Evolutionary conservation across 1,140 invertebrate species (phyloP), one percentile per base, ranked within the genome.

Genomic region (Cyclina sinensis): DNA sequence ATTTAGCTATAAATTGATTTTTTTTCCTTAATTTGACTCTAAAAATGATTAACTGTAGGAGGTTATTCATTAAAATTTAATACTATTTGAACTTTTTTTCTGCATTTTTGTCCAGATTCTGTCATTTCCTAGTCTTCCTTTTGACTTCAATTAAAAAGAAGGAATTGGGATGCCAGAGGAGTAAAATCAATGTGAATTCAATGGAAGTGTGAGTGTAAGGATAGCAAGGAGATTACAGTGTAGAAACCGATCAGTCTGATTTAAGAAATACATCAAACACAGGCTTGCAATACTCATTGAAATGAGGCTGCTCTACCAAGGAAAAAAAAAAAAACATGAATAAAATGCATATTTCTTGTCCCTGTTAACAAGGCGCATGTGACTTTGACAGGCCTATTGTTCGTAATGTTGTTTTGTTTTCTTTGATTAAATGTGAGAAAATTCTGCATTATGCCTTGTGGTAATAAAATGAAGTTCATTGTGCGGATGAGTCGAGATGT

Each of bases 261-360:
- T 37, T 70, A 37, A 70, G 37, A 70, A 70, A 70, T 32, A 37
- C 65, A 70, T 70, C n/a, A n/a, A n/a, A n/a, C n/a, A n/a, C n/a
- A n/a, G n/a, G n/a, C n/a, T n/a, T 37, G 32, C 57, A 70, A 70
- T 39, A 35, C 35, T 1, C 65, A 70, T 70, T 30, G 35, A 70
- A 70, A 70, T 70, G 57, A 62, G 27, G 57, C 57, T 5, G 24
- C 27, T 70, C 12, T 70, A 16, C 37, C 32, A 70, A 12, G 43
- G 14, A n/a, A n/a, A n/a, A n/a, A n/a, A n/a, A n/a, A 43, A 70
- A 70, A 70, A 37, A 70, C 65, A 70, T 70, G 65, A 32, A 35
- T 70, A 70, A 39, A 70, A 70, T 70, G 65, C 65, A 70, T 70
- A 70, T 70, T 70, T 70, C 65, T 70, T 70, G 32, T 70, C 37